Evolutionary conservation across 2,888 invertebrate species (phyloP).

Genomic region (Andrena chrysosceles): DNA sequence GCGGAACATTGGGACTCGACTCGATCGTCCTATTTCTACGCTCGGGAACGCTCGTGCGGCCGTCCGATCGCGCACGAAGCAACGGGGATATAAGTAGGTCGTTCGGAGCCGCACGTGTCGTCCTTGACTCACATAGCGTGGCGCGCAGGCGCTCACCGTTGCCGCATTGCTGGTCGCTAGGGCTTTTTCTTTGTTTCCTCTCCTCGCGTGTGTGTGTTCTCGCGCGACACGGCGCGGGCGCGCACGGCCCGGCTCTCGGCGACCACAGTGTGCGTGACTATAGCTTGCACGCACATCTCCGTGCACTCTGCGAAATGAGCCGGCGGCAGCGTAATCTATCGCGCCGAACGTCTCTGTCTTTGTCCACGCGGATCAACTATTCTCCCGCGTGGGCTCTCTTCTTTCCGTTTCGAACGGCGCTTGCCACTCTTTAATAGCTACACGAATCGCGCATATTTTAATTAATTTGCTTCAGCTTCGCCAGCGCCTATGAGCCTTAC

Average conservation of each 20-base stretch:
- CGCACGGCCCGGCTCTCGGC: neutral
- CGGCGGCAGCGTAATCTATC: slow-evolving; percentile 46
- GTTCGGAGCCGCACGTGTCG: slow-evolving; percentile 85
- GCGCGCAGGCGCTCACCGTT: slow-evolving; percentile 82
- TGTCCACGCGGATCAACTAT: neutral
- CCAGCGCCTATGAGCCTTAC: neutral
- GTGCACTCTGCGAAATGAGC: slow-evolving; percentile 51
- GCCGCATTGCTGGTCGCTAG: slow-evolving; percentile 81
- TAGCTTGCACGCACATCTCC: slow-evolving; percentile 48
- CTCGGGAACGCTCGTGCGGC: slow-evolving; percentile 81
- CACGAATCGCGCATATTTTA: too few species aligned
- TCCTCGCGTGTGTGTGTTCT: slow-evolving; percentile 19
- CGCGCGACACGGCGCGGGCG: neutral
- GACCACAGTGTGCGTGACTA: slow-evolving; percentile 12
- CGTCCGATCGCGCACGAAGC: slow-evolving; percentile 81
- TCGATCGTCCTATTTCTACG: slow-evolving; percentile 79
- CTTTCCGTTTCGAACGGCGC: neutral
- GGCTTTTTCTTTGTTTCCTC: slow-evolving; percentile 75
- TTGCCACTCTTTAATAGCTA: too few species aligned
- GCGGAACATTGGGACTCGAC: slow-evolving; percentile 63
- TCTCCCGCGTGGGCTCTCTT: neutral
- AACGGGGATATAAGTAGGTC: slow-evolving; percentile 84
- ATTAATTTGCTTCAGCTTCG: too few species aligned
- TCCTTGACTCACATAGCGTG: slow-evolving; percentile 84
- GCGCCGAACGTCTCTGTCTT: neutral